A percentile compares a stretch with the other conserved stretches of the same genome.
phyloP scores from a whole-genome alignment of 2,797 vertebrate genomes.

The Dendrocincla tyrannina region DNA sequence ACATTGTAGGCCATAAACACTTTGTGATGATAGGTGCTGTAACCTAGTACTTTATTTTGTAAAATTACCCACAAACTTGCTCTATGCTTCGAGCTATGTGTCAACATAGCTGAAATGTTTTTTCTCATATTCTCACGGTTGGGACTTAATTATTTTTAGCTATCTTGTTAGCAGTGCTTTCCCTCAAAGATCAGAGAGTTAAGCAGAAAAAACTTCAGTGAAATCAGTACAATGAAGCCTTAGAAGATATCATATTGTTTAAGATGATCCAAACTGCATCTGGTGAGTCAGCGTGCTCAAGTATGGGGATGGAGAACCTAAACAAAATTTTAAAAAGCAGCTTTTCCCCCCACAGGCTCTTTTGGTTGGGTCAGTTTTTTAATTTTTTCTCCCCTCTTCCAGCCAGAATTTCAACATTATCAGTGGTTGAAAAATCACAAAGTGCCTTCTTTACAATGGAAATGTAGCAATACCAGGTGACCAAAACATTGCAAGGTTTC shows the following conservation, averaged over 20 bases:
- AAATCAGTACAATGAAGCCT: neutral
- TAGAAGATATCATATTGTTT: neutral
- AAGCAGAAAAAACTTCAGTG: neutral
- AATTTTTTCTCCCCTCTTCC: neutral
- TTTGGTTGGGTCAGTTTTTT: neutral
- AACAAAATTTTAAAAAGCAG: neutral
- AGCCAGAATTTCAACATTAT: constrained; percentile 28
- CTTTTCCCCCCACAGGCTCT: neutral
- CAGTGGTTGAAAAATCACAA: constrained; percentile 15
- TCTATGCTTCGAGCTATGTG: neutral
- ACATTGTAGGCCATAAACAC: constrained; percentile 46
- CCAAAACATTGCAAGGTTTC: constrained; percentile 28
- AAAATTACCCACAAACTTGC: neutral
- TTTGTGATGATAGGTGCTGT: neutral
- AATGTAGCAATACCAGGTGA: neutral
- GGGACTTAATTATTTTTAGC: neutral
- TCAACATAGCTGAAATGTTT: neutral
- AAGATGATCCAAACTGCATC: neutral
- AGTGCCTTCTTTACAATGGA: constrained; percentile 49
- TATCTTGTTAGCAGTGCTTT: neutral
- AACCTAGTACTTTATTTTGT: constrained; percentile 17
- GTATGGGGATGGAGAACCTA: neutral
- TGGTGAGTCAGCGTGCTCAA: neutral
- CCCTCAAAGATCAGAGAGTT: neutral
- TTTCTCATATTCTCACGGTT: neutral